Evolutionary conservation across 2,888 invertebrate species (phyloP).

Genomic region (Apamea epomidion): DNA sequence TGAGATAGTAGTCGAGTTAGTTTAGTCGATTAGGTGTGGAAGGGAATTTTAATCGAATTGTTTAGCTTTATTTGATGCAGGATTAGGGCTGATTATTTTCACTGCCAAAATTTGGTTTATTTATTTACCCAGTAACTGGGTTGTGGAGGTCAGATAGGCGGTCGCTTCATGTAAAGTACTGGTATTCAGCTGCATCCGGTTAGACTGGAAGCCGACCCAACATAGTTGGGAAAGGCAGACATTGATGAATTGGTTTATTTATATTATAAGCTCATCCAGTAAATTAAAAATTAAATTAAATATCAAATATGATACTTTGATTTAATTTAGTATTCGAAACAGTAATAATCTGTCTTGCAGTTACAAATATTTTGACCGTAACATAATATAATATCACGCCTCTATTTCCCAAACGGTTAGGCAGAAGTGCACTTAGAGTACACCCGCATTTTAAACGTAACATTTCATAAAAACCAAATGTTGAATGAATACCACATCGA

Average conservation of each 20-base stretch:
- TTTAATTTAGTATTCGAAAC: not conserved
- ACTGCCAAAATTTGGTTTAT: not conserved
- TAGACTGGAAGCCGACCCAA: too few species aligned
- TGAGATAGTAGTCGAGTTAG: constrained; percentile 31
- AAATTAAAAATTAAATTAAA: not conserved
- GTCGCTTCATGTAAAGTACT: too few species aligned
- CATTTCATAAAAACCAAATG: constrained; percentile 3
- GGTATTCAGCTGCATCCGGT: too few species aligned
- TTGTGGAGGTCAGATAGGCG: too few species aligned
- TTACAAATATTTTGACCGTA: not conserved
- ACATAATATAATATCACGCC: not conserved
- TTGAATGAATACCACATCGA: constrained; percentile 31
- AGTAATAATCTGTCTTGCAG: not conserved
- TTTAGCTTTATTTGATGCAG: not conserved
- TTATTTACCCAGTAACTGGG: not conserved
- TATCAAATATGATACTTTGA: not conserved
- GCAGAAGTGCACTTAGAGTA: not conserved
- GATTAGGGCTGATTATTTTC: not conserved
- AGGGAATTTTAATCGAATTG: not conserved
- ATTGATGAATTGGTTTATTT: not conserved
- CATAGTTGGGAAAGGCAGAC: too few species aligned
- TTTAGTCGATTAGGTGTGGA: constrained; percentile 29
- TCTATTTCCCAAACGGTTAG: too few species aligned
- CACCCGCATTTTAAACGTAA: not conserved
- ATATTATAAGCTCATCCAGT: not conserved